Evolutionary conservation across 2,113 vertebrate species (phyloP).

Genomic region (Dascyllus trimaculatus): DNA sequence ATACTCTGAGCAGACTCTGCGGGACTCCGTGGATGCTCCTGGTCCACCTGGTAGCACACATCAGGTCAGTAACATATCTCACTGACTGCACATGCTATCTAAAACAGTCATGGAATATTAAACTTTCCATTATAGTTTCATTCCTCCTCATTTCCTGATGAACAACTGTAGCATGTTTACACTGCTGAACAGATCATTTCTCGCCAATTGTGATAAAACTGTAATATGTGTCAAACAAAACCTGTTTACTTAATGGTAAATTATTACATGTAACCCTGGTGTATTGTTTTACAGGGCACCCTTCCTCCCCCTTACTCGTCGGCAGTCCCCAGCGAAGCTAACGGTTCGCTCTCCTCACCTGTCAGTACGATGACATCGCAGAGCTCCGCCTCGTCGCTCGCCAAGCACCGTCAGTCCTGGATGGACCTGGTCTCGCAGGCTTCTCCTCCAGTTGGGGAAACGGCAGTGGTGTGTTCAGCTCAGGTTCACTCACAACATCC

Average conservation of each 20-base stretch:
- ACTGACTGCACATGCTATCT: not conserved
- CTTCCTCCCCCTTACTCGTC: conserved; percentile 87
- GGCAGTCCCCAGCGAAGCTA: conserved; percentile 82
- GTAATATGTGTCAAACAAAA: no score
- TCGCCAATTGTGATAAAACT: no score
- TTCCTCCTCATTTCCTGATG: not conserved
- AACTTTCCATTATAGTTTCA: not conserved
- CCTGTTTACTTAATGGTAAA: not conserved
- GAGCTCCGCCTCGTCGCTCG: conserved; percentile 83
- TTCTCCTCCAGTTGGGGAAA: conserved; percentile 68
- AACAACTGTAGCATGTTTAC: not conserved
- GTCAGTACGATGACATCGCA: conserved; percentile 87
- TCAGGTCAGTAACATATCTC: conserved; percentile 59
- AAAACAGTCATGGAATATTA: rapidly evolving
- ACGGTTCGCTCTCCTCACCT: conserved; percentile 85
- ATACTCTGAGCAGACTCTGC: conserved; percentile 78
- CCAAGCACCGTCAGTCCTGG: conserved; percentile 89
- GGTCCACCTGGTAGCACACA: conserved; percentile 66
- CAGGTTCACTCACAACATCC: conserved; percentile 80
- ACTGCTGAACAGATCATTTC: not conserved
- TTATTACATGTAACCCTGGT: not conserved
- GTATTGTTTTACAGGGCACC: conserved; percentile 71
- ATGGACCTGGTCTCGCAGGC: conserved; percentile 85
- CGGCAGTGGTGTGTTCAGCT: conserved; percentile 79
- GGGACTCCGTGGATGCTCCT: conserved; percentile 70